Percentiles rank a stretch among this genome's conserved stretches.
phyloP scores from a whole-genome alignment of 2,888 invertebrate species.

The Chymomyza fuscimana region DNA sequence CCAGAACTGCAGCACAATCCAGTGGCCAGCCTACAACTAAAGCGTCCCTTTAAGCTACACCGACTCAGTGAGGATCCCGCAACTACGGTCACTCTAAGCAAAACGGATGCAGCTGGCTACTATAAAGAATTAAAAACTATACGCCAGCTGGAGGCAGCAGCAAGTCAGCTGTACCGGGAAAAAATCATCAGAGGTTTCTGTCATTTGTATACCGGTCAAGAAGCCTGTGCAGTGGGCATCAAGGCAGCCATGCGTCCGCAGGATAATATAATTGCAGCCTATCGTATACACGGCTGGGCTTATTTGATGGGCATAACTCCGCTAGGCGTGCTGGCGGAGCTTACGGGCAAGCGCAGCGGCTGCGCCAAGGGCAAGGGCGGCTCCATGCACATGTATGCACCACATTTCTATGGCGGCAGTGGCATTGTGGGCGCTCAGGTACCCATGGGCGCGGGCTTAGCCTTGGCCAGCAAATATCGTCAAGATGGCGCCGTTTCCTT shows the following conservation, averaged over 20 bases:
- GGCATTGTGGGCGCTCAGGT: slow-evolving; percentile 99
- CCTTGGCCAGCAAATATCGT: slow-evolving; percentile 92
- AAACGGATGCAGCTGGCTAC: slow-evolving; percentile 89
- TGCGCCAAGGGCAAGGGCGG: slow-evolving; percentile 97
- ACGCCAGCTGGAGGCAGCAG: slow-evolving; percentile 93
- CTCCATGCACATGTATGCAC: slow-evolving; percentile 98
- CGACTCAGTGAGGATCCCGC: slow-evolving; percentile 91
- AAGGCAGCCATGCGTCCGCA: slow-evolving; percentile 88
- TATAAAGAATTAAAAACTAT: slow-evolving; percentile 89
- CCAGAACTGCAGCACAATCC: slow-evolving; percentile 11
- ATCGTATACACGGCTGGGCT: slow-evolving; percentile 98
- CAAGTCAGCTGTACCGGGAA: slow-evolving; percentile 96
- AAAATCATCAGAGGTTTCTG: slow-evolving; percentile 97
- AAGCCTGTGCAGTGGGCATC: slow-evolving; percentile 89
- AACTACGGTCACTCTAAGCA: slow-evolving; percentile 85
- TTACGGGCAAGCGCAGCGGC: slow-evolving; percentile 92
- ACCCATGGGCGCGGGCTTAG: slow-evolving; percentile 96
- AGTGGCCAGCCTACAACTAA: background rate
- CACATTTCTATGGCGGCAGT: slow-evolving; percentile 97
- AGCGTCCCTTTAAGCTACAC: slow-evolving; percentile 89
- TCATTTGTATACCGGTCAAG: slow-evolving; percentile 95
- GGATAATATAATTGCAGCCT: slow-evolving; percentile 96
- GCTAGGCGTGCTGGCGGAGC: slow-evolving; percentile 90
- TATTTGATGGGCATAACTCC: slow-evolving; percentile 92
- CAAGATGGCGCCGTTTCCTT: slow-evolving; percentile 91